phyloP scores from a whole-genome alignment of 2,113 vertebrate genomes.

The Cynopterus brachyotis region DNA sequence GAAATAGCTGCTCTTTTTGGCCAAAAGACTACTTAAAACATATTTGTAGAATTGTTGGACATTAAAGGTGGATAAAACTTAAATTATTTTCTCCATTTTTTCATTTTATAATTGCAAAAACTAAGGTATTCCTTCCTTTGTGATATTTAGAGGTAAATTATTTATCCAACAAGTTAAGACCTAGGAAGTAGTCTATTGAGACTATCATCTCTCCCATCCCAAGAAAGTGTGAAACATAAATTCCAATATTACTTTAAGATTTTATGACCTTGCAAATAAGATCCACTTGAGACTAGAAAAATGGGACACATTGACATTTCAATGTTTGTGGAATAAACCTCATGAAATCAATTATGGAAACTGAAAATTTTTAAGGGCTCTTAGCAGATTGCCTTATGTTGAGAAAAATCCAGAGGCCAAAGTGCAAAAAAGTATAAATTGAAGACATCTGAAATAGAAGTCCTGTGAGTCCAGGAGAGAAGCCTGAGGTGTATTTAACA shows the following conservation, averaged over 20 bases:
- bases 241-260: neutral
- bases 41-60: neutral
- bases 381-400: neutral
- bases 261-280: conserved; percentile 6
- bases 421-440: too few species aligned
- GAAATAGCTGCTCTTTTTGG: neutral
- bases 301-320: neutral
- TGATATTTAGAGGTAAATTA: neutral
- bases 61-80: neutral
- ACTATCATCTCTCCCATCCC: neutral
- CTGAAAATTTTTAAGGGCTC: neutral
- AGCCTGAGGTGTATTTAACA: conserved; percentile 18
- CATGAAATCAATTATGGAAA: conserved; percentile 32
- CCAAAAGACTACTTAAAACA: neutral
- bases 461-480: neutral
- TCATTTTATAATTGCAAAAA: conserved; percentile 10
- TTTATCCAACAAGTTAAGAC: neutral
- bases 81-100: neutral
- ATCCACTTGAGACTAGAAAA: neutral
- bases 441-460: neutral
- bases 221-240: neutral
- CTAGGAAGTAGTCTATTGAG: neutral
- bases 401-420: neutral
- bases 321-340: neutral
- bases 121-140: neutral